Conservation (phyloP, 2,797 vertebrate genomes). For the Notamacropus eugenii region DNA sequence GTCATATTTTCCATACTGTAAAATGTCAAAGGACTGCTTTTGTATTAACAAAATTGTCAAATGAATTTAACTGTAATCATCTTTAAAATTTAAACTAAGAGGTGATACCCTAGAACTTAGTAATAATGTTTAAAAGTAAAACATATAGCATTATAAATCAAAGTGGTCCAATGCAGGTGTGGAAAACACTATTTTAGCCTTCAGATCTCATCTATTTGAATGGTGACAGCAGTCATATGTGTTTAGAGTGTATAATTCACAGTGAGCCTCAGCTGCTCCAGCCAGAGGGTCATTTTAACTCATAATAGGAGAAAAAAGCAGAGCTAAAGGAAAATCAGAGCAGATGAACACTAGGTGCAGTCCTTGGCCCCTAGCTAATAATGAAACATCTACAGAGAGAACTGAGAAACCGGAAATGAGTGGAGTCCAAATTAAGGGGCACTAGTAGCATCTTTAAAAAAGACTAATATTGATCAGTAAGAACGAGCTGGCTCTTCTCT, state of each 20-base stretch:
- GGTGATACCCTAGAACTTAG: not conserved
- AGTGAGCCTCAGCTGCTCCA: constrained; percentile 33
- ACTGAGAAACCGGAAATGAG: not conserved
- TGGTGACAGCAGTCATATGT: constrained; percentile 44
- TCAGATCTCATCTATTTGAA: constrained; percentile 46
- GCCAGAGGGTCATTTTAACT: constrained; percentile 58
- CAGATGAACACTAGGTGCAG: constrained; percentile 53
- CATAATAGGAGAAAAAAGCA: constrained; percentile 42
- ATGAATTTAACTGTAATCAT: constrained; percentile 53
- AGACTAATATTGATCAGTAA: not conserved
- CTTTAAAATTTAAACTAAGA: constrained; percentile 49
- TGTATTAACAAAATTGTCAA: constrained; percentile 54
- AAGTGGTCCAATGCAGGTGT: constrained; percentile 16
- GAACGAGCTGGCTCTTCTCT: not conserved
- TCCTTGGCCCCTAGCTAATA: constrained; percentile 55
- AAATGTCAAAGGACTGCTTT: not conserved
- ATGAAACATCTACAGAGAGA: constrained; percentile 56
- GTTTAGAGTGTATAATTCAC: constrained; percentile 51
- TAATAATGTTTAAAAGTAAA: not conserved
- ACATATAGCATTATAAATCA: not conserved
- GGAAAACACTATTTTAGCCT: constrained; percentile 33
- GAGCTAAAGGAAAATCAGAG: constrained; percentile 40
- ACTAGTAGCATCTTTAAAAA: not conserved
- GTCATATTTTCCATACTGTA: not conserved
- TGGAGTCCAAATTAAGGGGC: not conserved